phyloP scores from a whole-genome alignment of 2,797 vertebrate genomes.

The Acipenser oxyrinchus region DNA sequence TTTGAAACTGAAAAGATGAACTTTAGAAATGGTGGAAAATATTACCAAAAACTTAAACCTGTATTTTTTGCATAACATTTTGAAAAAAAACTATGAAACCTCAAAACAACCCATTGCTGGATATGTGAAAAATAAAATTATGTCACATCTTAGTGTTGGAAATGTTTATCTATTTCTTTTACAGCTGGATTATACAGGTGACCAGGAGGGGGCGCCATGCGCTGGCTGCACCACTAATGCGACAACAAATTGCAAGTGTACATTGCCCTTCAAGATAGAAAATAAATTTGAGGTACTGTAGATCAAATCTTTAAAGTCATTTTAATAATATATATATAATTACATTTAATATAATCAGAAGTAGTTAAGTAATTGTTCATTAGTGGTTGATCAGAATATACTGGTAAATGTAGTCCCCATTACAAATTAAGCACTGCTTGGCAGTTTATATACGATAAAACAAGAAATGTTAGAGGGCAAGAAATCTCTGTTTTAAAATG shows the following conservation, averaged over 20 bases:
- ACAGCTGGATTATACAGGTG: constrained; percentile 63
- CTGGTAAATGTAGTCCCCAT: not conserved
- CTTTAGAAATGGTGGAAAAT: too few relatives aligned
- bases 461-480: too few relatives aligned
- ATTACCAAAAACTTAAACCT: not conserved
- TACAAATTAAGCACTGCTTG: not conserved
- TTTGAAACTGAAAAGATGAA: too few relatives aligned
- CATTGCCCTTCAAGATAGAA: constrained; percentile 36
- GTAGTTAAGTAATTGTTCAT: not conserved
- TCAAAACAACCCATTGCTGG: constrained; percentile 31
- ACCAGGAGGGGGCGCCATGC: constrained; percentile 29
- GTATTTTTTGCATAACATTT: not conserved
- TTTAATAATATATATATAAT: too few relatives aligned
- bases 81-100: too few relatives aligned
- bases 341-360: not conserved
- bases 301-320: too few relatives aligned
- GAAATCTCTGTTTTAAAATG: not conserved
- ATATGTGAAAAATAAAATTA: too few relatives aligned
- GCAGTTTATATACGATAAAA: not conserved
- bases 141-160: constrained; percentile 5
- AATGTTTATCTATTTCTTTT: constrained; percentile 11
- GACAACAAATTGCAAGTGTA: constrained; percentile 40
- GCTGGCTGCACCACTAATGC: constrained; percentile 26
- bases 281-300: constrained; percentile 45
- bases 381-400: not conserved